A percentile compares a stretch with the other conserved stretches of the same genome.
Evolutionary conservation across 2,113 vertebrate species (phyloP).

Genomic region (Rafetus swinhoei): DNA sequence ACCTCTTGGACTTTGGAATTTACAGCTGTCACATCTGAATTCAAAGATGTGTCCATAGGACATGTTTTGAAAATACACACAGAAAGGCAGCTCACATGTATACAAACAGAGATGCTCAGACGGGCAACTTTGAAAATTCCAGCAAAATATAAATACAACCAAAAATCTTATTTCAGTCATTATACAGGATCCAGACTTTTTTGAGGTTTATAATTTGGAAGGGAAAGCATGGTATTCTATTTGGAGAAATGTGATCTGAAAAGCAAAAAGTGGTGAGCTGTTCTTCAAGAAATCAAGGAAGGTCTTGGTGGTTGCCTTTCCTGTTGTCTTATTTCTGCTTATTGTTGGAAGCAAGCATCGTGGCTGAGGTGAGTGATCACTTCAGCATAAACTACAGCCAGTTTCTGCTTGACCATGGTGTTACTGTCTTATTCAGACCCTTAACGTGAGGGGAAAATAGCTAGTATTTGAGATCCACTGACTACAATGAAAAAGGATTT

Average conservation of each 20-base stretch:
- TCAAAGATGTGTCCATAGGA: not conserved
- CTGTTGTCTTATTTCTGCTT: not conserved
- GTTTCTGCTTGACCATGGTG: not conserved
- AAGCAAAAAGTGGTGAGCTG: not conserved
- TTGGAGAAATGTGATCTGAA: not conserved
- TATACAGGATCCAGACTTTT: not conserved
- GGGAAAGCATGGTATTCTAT: not conserved
- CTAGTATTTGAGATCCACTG: not conserved
- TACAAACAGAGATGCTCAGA: not conserved
- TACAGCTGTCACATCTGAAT: not conserved
- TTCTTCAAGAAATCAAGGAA: not conserved
- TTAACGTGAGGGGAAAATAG: not conserved
- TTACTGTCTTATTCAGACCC: not conserved
- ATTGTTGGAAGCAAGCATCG: fast-evolving
- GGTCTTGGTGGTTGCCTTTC: not conserved
- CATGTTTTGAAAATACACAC: not conserved
- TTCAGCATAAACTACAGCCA: not conserved
- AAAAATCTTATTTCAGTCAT: not conserved
- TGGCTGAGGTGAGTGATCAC: not conserved
- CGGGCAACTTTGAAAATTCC: fast-evolving
- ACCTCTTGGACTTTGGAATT: not conserved
- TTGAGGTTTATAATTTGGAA: not conserved
- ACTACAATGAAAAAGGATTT: not conserved
- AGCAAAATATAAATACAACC: not conserved
- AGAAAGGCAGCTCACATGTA: not conserved